Evolutionary conservation across 2,113 vertebrate species (phyloP).

Genomic region (Redunca redunca): DNA sequence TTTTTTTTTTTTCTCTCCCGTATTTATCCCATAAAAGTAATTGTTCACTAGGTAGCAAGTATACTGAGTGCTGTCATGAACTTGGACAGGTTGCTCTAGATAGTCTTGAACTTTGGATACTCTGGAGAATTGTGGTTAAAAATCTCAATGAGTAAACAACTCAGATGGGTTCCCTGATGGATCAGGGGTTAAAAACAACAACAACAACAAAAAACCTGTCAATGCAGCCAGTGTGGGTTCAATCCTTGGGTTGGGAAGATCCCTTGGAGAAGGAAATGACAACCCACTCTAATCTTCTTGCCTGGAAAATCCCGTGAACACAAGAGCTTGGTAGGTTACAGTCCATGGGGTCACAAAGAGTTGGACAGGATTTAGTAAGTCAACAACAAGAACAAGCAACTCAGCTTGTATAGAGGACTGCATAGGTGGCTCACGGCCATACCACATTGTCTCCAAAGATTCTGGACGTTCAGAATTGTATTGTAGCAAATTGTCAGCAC

Average conservation of each 20-base stretch:
- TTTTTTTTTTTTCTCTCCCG: not conserved
- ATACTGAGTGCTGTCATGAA: not conserved
- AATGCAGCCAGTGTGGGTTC: not conserved
- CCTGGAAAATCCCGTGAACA: not conserved
- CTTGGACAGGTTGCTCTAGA: not conserved
- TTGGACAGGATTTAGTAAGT: not conserved
- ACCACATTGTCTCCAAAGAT: not conserved
- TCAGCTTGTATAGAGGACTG: not conserved
- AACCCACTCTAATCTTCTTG: not conserved
- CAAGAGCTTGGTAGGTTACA: not conserved
- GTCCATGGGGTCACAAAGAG: not conserved
- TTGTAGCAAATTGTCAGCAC: not conserved
- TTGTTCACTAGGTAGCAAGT: not conserved
- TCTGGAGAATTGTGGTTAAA: not conserved
- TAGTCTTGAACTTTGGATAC: not conserved
- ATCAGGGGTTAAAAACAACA: not conserved
- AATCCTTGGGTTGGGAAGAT: not conserved
- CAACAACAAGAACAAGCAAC: not conserved
- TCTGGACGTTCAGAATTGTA: not conserved
- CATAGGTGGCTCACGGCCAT: not conserved
- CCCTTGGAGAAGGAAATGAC: not conserved
- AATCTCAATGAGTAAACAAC: not conserved
- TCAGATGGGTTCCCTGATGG: not conserved
- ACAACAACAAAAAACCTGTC: not conserved
- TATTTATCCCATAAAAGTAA: not conserved